Evolutionary conservation across 2,888 invertebrate species (phyloP), one percentile per base, ranked within the genome.

Genomic region (Sarcophaga carnaria): DNA sequence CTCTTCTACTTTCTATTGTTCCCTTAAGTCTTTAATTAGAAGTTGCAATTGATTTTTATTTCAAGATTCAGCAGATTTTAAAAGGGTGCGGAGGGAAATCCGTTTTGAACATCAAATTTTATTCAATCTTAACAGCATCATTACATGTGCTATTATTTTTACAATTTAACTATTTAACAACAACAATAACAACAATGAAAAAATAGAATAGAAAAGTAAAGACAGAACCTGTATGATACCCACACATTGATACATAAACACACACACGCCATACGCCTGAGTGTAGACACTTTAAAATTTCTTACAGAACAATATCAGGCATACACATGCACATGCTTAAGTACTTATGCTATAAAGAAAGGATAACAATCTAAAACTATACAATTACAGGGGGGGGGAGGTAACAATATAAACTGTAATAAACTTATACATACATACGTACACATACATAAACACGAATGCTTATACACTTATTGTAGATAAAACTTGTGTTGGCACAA

Each of bases 111-210:
- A 17, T 37, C 25, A 70, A 11, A 70, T 60, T 74, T 80, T 64
- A 59, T 66, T 20, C 27, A 75, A 20, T 27, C 63, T 74, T 75
- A 74, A 79, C 69, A 75, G 64, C 83, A 75, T 75, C 76, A 76
- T 84, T 84, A 80, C 75, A 80, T 76, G 60, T 80, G 76, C 17
- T 71, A 62, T 76, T 71, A 49, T 66, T 64, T 63, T 66, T 27
- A 59, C 63, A 63, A 70, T 80, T 80, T 80, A 76, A 69, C 45
- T 70, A 60, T 70, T 79, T 45, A 75, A 75, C 27, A 83, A 45
- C 54, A 67, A 17, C 59, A 37, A 37, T 10, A 37, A 37, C 10
- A 37, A 10, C 37, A 25, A 14, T 8, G 49, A 14, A 8, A 37
- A 37, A 8, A 8, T 10, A 10, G 45, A 25, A 22, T 67, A 45